Base-by-base conservation (phyloP, 2,113 vertebrate genomes). In the Abramis brama region DNA sequence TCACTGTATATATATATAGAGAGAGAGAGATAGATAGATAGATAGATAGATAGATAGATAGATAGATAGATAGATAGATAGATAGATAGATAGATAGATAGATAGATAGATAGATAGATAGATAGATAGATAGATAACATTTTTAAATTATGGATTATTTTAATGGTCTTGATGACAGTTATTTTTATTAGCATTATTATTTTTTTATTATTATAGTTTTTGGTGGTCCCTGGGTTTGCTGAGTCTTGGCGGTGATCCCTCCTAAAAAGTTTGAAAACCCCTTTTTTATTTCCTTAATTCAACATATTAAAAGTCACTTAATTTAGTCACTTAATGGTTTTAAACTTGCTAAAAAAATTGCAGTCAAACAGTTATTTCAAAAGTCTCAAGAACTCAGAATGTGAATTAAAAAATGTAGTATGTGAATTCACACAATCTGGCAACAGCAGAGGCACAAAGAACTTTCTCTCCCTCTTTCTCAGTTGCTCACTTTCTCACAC, bases 391-490 rank as follows among this genome's bases (percentile, higher is more conserved):
- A 71, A 21, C 36, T 19, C 64, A 68, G 64, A 52, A 43, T 21
- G 50, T 27, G 23, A 87, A 64, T 81, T 47, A 9, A 8, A 43
- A 47, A 2, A 52, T 52, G 19, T 0, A 68, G n/a, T 13, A 45
- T 27, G 52, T n/a, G 17, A 87, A 68, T 77, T 68, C 25, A 13
- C 23, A 9, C 45, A 81, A 85, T 85, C 87, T 85, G 84, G 83
- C 87, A 85, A 70, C 83, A 73, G n/a, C 73, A 66, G 71, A 75
- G 1, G 21, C 27, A 86, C 80, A 86, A 86, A 88, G 43, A 86
- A 75, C 76, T 83, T 77, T 55, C 71, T 43, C 39, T 43, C 39
- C 47, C 33, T 73, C 52, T 60, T 52, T 60, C 25, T 85, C 45
- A 27, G 27, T 82, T 39, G 59, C 75, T 74, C 64, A 21, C 47